A percentile compares a stretch with the other conserved stretches of the same genome.
Evolutionary conservation across 2,113 vertebrate genomes (phyloP).

Genomic region (Sprattus sprattus): DNA sequence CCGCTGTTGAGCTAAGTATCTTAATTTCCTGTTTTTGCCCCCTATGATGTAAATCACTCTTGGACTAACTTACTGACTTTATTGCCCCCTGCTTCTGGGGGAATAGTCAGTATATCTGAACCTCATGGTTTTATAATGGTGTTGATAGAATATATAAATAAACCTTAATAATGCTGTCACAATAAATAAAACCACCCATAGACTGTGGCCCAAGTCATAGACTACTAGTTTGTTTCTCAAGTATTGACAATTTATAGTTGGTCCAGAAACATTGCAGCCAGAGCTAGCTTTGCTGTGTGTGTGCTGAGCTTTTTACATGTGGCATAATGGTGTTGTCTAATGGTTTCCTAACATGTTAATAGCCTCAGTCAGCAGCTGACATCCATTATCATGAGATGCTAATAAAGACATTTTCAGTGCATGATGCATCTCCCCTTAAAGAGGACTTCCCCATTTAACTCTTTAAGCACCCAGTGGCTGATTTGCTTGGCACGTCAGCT

Average conservation of each 20-base stretch:
- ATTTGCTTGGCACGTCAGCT: conserved; percentile 1
- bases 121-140: neutral
- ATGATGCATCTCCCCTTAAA: neutral
- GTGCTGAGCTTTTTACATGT: conserved; percentile 38
- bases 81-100: neutral
- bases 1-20: conserved; percentile 55
- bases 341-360: neutral
- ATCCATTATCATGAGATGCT: conserved; percentile 1
- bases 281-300: neutral
- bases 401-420: conserved; percentile 1
- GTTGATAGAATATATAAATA: too few relatives aligned
- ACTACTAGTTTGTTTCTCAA: too few relatives aligned
- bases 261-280: too few relatives aligned
- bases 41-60: neutral
- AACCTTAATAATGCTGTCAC: too few relatives aligned
- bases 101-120: neutral
- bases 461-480: neutral
- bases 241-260: too few relatives aligned
- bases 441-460: neutral
- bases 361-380: neutral
- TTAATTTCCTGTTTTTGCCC: conserved; percentile 59
- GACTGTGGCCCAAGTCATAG: too few relatives aligned
- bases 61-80: neutral
- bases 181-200: too few relatives aligned
- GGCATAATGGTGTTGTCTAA: conserved; percentile 50